These are phyloP conservation scores for Yponomeuta evonymella DNA, from an alignment of 2,888 invertebrate species.

Conservation along the genomic window DNA sequence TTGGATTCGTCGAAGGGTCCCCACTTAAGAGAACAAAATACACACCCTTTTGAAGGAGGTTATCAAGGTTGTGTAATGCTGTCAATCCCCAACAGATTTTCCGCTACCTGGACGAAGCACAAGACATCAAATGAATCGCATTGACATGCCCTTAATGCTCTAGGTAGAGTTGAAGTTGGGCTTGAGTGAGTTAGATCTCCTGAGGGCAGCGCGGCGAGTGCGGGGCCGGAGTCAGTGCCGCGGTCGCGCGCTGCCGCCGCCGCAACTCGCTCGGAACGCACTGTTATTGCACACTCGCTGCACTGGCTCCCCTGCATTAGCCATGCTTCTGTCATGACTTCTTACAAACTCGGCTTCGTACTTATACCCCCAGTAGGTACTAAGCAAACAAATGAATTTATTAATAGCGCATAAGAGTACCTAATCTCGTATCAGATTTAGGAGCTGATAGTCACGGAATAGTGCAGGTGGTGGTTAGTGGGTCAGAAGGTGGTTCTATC, in stretches of 20 bases:
- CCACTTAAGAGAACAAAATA: too few relatives aligned
- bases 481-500: background rate
- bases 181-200: too few relatives aligned
- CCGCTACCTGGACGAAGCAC: too few relatives aligned
- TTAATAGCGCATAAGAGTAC: background rate
- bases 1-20: too few relatives aligned
- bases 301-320: constrained; percentile 3
- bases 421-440: background rate
- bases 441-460: constrained; percentile 3
- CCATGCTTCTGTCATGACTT: background rate
- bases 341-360: background rate
- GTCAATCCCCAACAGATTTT: too few relatives aligned
- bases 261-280: constrained; percentile 12
- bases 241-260: constrained; percentile 6
- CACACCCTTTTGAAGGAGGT: too few relatives aligned
- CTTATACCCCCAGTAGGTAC: background rate
- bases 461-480: background rate
- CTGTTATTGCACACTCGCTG: constrained; percentile 10
- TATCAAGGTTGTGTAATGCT: too few relatives aligned
- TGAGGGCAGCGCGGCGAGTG: background rate
- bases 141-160: too few relatives aligned
- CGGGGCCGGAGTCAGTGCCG: constrained; percentile 22
- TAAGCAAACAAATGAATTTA: background rate
- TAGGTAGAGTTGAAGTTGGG: too few relatives aligned
- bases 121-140: too few relatives aligned